Evolutionary conservation across 2,113 vertebrate species (phyloP).

Genomic region (Albula goreensis): DNA sequence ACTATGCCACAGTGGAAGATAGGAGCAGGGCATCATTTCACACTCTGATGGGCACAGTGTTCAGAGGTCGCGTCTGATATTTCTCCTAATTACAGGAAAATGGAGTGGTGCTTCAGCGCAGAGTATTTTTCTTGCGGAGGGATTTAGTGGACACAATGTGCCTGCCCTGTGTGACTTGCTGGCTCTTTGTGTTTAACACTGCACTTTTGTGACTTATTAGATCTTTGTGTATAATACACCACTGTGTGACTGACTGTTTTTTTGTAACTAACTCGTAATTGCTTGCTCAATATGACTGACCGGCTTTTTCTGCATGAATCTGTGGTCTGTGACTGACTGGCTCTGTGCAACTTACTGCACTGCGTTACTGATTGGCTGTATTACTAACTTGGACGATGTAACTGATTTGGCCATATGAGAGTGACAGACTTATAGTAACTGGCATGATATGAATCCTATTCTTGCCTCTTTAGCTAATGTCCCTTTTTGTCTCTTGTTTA

Average conservation of each 20-base stretch:
- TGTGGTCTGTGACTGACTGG: background rate
- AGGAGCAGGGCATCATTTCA: background rate
- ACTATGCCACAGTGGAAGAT: background rate
- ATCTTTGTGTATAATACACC: background rate
- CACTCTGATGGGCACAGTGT: background rate
- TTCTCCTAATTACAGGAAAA: background rate
- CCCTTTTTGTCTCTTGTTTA: background rate
- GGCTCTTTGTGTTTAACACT: background rate
- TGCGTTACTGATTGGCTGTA: background rate
- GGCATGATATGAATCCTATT: background rate
- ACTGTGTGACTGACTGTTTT: too few species aligned
- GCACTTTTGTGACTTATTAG: background rate
- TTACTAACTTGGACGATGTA: too few species aligned
- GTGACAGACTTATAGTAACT: background rate
- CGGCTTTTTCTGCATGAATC: too few species aligned
- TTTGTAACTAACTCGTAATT: too few species aligned
- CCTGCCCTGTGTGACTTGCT: background rate
- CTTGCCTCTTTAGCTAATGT: background rate
- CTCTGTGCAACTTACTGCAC: background rate
- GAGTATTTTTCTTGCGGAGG: background rate
- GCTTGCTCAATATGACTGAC: too few species aligned
- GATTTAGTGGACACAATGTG: background rate
- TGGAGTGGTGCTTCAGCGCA: background rate
- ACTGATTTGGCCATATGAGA: background rate
- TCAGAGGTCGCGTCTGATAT: background rate